Evolutionary conservation across 2,888 invertebrate genomes (phyloP), one percentile per base, ranked within the genome.

Genomic region (Lapara coniferarum): DNA sequence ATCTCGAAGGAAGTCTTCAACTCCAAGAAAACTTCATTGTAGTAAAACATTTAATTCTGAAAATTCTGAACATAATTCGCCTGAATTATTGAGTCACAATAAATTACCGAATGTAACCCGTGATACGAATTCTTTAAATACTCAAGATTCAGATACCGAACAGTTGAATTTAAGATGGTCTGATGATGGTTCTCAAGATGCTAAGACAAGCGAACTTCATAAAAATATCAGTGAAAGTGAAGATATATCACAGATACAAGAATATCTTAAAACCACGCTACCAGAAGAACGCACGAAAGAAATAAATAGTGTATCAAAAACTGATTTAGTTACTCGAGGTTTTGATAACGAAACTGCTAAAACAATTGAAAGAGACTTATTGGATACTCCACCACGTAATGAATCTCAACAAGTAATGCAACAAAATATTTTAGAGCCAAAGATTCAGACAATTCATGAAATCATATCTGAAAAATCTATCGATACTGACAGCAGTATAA

Each of bases 1-100:
- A 78, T 94, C 94, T 0, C 88, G 93, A 53, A 85, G 94, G 77
- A 94, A 94, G 80, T 94, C 94, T 16, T 93, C 94, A 2, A 93
- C 93, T 3, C 94, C 94, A 2, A 85, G 94, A 74, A 94, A 94
- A 84, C 80, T 93, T 8, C 83, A 91, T 72, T 88, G 90, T 69
- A 86, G 85, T 56, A 91, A 93, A 82, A 78, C 82, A 66, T 87
- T 89, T 75, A 84, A 85, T 74, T 86, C 88, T 7, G 87, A 87
- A 77, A 88, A 83, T 77, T 84, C 85, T 63, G 81, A 80, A 7
- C 81, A 84, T 63, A 84, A 84, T 68, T 87, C 87, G 25, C 86
- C 87, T 13, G 89, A 89, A 72, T 77, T 73, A 52, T 72, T 72
- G 70, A 55, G 67, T 37, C 25, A 73, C 70, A 77, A 77, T 69